A percentile compares a stretch with the other conserved stretches of the same genome.
Conservation (phyloP, 2,113 vertebrate genomes). For the Peromyscus maniculatus region DNA sequence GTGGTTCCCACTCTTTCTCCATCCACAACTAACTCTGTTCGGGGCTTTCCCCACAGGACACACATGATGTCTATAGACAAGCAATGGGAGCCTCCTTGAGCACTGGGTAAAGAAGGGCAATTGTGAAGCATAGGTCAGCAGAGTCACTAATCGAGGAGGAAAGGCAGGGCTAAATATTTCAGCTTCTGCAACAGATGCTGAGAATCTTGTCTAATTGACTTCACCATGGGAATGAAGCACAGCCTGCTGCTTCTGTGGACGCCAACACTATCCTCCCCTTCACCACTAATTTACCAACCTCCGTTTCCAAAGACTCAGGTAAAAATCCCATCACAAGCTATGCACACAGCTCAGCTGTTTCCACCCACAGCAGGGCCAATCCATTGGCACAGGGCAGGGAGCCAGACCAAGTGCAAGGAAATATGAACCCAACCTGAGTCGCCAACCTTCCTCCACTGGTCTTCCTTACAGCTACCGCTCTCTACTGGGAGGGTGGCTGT, state of each 20-base stretch:
- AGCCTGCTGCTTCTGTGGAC: not conserved
- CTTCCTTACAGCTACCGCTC: not conserved
- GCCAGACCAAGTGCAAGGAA: rapidly evolving
- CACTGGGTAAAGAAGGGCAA: not conserved
- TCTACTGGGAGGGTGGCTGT: not conserved
- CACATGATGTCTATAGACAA: not conserved
- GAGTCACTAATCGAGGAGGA: not conserved
- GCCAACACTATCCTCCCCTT: not conserved
- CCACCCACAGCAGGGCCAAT: not conserved
- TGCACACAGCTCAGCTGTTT: not conserved
- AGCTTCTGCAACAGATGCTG: not conserved
- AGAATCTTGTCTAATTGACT: not conserved
- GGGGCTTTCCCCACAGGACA: not conserved
- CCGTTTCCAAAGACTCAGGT: not conserved
- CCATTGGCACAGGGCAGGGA: not conserved
- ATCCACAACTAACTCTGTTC: not conserved
- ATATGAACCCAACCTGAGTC: not conserved
- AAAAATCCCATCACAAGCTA: not conserved
- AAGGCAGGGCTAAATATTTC: not conserved
- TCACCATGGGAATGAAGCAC: not conserved
- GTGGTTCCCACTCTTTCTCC: no score
- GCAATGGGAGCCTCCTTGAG: not conserved
- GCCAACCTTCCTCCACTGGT: not conserved
- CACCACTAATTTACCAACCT: not conserved
- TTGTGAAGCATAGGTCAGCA: not conserved